Evolutionary conservation across 2,888 invertebrate genomes (phyloP).

Genomic region (Drosophila lutescens): DNA sequence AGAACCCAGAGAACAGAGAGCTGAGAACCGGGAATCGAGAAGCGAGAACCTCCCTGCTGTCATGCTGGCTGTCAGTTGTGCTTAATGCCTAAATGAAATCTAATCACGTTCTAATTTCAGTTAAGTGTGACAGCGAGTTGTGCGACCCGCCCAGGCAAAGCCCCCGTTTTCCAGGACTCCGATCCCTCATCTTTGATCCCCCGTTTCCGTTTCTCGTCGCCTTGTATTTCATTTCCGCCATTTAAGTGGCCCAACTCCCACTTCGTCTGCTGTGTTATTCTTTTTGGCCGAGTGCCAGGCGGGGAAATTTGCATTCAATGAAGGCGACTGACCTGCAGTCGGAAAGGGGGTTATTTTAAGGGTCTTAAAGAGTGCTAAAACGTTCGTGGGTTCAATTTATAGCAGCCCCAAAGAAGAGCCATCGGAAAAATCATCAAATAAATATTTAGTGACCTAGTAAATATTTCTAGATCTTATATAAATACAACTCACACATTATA

Average conservation of each 20-base stretch:
- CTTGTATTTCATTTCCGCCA: conserved; percentile 68
- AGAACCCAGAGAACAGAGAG: background rate
- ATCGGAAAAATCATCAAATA: background rate
- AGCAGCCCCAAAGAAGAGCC: background rate
- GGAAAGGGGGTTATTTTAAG: background rate
- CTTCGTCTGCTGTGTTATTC: conserved; percentile 28
- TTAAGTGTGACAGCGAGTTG: conserved; percentile 71
- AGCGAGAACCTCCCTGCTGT: conserved; percentile 34
- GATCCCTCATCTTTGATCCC: conserved; percentile 10
- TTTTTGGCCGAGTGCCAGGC: conserved; percentile 30
- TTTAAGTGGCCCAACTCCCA: conserved; percentile 47
- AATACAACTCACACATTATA: background rate
- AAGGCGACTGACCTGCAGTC: background rate
- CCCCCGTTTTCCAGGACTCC: background rate
- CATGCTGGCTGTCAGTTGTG: conserved; percentile 72
- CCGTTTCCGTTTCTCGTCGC: conserved; percentile 37
- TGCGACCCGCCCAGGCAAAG: conserved; percentile 10
- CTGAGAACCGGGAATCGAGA: no score
- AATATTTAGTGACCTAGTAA: no score
- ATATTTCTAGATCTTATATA: no score
- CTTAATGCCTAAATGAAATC: conserved; percentile 77
- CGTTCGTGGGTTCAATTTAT: background rate
- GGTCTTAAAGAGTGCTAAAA: background rate
- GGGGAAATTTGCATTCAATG: conserved; percentile 19
- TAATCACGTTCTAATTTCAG: conserved; percentile 79